Conservation (phyloP, 2,888 invertebrate species). For the Eustalomyia histrio region DNA sequence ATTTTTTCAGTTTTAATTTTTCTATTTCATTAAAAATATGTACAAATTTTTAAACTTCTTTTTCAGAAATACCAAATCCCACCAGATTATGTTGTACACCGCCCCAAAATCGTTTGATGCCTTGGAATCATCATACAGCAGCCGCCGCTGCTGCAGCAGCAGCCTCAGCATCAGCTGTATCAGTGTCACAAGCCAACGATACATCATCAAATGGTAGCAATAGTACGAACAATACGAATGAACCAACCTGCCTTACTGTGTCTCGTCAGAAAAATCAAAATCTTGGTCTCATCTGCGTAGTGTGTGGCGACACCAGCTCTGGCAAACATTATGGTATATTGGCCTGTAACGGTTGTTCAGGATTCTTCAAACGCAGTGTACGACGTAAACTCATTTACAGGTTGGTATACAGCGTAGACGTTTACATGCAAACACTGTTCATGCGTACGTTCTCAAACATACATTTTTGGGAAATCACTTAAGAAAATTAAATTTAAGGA, state of each 20-base stretch:
- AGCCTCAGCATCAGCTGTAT: constrained; percentile 58
- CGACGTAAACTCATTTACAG: constrained; percentile 97
- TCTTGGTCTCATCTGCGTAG: constrained; percentile 93
- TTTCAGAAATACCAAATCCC: constrained; percentile 74
- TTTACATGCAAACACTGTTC: not conserved
- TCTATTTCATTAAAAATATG: constrained; percentile 35
- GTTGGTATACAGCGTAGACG: constrained; percentile 81
- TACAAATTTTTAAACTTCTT: constrained; percentile 46
- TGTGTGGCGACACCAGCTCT: constrained; percentile 97
- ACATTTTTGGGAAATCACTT: constrained; percentile 46
- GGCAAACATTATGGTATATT: constrained; percentile 99
- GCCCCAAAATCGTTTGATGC: constrained; percentile 75
- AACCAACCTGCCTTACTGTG: constrained; percentile 65
- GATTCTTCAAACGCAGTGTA: constrained; percentile 98
- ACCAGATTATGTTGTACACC: constrained; percentile 76
- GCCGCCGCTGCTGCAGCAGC: constrained; percentile 68
- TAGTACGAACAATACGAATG: constrained; percentile 55
- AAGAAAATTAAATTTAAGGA: constrained; percentile 63
- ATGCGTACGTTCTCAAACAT: constrained; percentile 12
- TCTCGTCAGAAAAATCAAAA: constrained; percentile 81
- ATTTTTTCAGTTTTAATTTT: constrained; percentile 7
- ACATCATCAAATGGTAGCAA: constrained; percentile 62
- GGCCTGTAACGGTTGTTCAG: constrained; percentile 99
- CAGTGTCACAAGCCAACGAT: constrained; percentile 70
- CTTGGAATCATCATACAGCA: constrained; percentile 77